phyloP scores from a whole-genome alignment of 2,888 invertebrate genomes.

The Disparrhopalites patrizii region DNA sequence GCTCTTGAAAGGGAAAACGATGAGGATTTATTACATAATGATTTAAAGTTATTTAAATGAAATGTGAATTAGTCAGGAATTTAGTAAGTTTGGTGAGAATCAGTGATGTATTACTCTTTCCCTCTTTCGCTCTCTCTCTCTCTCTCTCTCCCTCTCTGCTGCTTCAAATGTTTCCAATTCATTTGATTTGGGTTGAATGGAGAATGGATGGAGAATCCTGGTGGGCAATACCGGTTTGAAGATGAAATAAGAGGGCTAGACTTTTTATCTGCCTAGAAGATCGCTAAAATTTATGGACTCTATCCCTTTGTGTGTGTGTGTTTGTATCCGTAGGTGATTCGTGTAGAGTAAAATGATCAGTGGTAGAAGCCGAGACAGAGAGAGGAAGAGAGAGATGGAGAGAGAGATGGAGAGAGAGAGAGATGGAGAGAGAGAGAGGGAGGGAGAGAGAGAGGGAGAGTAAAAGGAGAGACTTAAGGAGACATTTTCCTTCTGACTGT shows the following conservation, averaged over 20 bases:
- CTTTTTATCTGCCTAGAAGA: conserved; percentile 39
- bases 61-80: background rate
- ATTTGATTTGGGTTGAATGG: conserved; percentile 22
- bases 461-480: too few species aligned
- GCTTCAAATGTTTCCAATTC: conserved; percentile 19
- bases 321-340: background rate
- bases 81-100: background rate
- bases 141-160: too few species aligned
- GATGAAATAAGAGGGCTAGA: conserved; percentile 38
- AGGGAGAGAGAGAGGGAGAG: too few species aligned
- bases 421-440: too few species aligned
- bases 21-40: background rate
- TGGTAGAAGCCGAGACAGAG: too few species aligned
- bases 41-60: background rate
- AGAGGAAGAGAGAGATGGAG: too few species aligned
- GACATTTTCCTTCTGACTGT: conserved; percentile 16
- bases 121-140: too few species aligned
- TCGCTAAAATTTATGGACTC: conserved; percentile 41
- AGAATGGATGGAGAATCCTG: conserved; percentile 29
- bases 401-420: too few species aligned
- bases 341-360: too few species aligned
- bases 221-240: conserved; percentile 40
- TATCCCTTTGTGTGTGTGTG: conserved; percentile 15
- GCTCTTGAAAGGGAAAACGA: background rate
- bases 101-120: conserved; percentile 12